Evolutionary conservation across 2,797 vertebrate species (phyloP), one percentile per base, ranked within the genome.

Genomic region (Taeniopygia guttata): DNA sequence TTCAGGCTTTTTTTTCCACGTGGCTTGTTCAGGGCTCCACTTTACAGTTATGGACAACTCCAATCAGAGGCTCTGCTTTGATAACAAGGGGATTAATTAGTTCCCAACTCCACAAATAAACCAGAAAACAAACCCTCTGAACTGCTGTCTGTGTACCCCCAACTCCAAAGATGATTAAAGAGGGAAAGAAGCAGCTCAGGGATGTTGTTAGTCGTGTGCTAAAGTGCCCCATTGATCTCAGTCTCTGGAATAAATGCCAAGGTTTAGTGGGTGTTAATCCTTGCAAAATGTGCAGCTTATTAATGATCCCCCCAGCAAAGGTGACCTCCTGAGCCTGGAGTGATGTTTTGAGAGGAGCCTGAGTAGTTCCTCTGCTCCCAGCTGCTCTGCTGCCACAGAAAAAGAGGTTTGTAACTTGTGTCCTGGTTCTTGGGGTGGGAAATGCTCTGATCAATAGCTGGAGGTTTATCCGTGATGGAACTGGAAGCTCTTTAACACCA

Each of bases 401-500:
- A 38, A 45, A 23, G 19, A 58, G 54, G 68, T 83, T 83, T 75
- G 62, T 78, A 89, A 90, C 4, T 52, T 16, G 23, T 64, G 72
- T 43, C 63, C 83, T 89, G n/a, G 42, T 46, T 40, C 45, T 36
- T 19, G 75, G 77, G 54, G 70, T 92, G 87, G 55, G 75, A 58
- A 66, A 30, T 32, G 52, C 82, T 91, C 85, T 49, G 56, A 96
- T 97, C 96, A 78, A 93, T 95, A 97, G 87, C 67, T 82, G 83
- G 63, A 38, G 88, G 75, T 81, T 97, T 95, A 69, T 96, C 95
- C 95, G 3, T 80, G 90, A 96, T 95, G 89, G 96, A 94, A 84
- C 91, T 95, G 92, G 62, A 75, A 95, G 84, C 83, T 88, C 88
- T 87, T 94, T 94, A 95, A 94, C 68, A 52, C 88, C 59, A 73